These are phyloP conservation scores for Argyrosomus regius DNA, from an alignment of 2,797 vertebrate species.

Conservation along the genomic window DNA sequence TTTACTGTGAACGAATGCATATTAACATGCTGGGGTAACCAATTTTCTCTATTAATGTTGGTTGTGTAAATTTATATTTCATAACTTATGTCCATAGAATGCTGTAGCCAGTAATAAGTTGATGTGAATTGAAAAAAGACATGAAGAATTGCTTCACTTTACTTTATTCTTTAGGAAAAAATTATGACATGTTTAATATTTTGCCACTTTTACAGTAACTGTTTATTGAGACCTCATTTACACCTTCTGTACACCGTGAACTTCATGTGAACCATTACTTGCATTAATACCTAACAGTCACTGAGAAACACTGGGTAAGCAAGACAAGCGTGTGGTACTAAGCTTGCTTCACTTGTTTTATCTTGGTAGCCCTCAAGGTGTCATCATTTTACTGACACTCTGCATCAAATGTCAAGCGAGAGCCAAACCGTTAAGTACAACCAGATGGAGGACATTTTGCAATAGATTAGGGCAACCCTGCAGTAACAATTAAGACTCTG, in stretches of 20 bases:
- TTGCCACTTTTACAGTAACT: not conserved
- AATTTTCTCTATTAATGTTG: not conserved
- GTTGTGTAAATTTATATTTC: not conserved
- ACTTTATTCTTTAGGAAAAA: not conserved
- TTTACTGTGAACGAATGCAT: constrained; percentile 9
- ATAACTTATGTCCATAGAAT: not conserved
- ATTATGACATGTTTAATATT: not conserved
- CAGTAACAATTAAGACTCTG: not conserved
- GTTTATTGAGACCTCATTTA: constrained; percentile 17
- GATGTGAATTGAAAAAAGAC: not conserved
- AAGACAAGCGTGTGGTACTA: not conserved
- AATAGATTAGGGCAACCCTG: not conserved
- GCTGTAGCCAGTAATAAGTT: not conserved
- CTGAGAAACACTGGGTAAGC: not conserved
- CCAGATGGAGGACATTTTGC: constrained; percentile 15
- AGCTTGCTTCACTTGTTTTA: constrained; percentile 13
- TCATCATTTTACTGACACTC: constrained; percentile 21
- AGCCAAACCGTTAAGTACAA: not conserved
- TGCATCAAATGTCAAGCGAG: not conserved
- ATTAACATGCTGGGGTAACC: not conserved
- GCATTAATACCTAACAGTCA: not conserved
- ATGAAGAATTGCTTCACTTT: not conserved
- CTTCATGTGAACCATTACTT: not conserved
- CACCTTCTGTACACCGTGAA: not conserved
- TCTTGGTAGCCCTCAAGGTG: constrained; percentile 25